A percentile compares a stretch with the other conserved stretches of the same genome.
phyloP scores from a whole-genome alignment of 92 coral and sea anemone genomes.

The Epizoanthus ramosus region DNA sequence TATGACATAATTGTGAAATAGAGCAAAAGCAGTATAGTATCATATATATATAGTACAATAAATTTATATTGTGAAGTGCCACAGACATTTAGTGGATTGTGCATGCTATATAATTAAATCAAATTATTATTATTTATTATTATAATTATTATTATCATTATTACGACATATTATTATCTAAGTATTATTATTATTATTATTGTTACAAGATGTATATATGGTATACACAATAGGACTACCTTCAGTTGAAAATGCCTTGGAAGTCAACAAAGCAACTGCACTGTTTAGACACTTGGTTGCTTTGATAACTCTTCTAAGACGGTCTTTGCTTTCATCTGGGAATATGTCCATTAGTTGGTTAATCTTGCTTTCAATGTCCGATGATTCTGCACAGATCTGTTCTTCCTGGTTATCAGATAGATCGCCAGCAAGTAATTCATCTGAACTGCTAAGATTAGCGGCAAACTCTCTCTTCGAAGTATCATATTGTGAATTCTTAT shows the following conservation, averaged over 20 bases:
- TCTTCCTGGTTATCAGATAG: neutral
- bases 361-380: constrained; percentile 1
- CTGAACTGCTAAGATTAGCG: neutral
- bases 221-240: neutral
- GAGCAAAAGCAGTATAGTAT: too few relatives aligned
- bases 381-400: neutral
- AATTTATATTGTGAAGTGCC: too few relatives aligned
- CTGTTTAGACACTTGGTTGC: neutral
- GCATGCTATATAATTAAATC: too few relatives aligned
- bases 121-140: too few relatives aligned
- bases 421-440: neutral
- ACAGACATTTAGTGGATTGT: too few relatives aligned
- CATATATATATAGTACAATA: too few relatives aligned
- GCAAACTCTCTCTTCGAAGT: neutral
- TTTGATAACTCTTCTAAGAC: constrained; percentile 2
- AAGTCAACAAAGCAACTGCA: neutral
- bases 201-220: neutral
- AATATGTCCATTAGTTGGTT: constrained; percentile 6
- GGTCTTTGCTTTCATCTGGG: constrained; percentile 25
- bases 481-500: too few relatives aligned
- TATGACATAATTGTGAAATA: too few relatives aligned
- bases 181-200: too few relatives aligned
- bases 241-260: neutral
- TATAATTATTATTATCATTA: too few relatives aligned
- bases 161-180: too few relatives aligned